phyloP scores from a whole-genome alignment of 2,113 vertebrate species.

The Bubalus kerabau region DNA sequence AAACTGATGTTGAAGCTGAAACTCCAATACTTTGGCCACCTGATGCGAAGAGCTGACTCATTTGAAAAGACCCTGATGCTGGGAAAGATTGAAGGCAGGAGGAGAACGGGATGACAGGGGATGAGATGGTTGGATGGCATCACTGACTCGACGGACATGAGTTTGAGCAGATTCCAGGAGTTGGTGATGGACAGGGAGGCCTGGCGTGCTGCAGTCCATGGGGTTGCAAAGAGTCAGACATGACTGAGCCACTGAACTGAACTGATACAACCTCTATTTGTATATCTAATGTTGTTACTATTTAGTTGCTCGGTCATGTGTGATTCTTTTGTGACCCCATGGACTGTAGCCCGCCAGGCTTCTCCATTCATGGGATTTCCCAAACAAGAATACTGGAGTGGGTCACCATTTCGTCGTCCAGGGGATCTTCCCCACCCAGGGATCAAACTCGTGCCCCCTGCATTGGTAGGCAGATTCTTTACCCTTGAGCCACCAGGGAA shows the following conservation, averaged over 20 bases:
- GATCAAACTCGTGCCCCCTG: not conserved
- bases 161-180: not conserved
- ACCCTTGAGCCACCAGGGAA: not conserved
- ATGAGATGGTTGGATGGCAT: not conserved
- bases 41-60: not conserved
- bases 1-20: not conserved
- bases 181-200: not conserved
- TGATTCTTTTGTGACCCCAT: not conserved
- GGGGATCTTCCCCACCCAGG: not conserved
- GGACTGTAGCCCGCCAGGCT: not conserved
- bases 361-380: not conserved
- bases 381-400: not conserved
- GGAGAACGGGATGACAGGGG: not conserved
- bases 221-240: not conserved
- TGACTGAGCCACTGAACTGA: not conserved
- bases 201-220: not conserved
- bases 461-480: not conserved
- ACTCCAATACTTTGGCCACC: not conserved
- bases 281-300: not conserved
- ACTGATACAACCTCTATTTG: not conserved
- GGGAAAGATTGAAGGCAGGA: not conserved
- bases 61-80: not conserved
- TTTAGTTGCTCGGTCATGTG: not conserved
- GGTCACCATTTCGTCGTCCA: not conserved
- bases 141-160: fast-evolving